phyloP scores from a whole-genome alignment of 2,888 invertebrate genomes.

The Amiota communis region DNA sequence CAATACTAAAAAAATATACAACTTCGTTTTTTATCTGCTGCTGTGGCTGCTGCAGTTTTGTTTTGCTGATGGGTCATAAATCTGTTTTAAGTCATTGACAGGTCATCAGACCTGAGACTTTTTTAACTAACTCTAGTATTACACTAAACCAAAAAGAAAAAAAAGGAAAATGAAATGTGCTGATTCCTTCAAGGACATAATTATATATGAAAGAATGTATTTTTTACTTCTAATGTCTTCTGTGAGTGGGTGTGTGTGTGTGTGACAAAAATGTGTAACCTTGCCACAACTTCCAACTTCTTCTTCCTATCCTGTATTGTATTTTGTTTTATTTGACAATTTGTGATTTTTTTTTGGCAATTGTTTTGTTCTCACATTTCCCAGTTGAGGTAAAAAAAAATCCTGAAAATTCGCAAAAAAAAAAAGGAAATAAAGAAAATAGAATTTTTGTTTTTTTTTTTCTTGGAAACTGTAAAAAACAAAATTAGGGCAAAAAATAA shows the following conservation, averaged over 20 bases:
- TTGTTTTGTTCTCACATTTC: slow-evolving; percentile 13
- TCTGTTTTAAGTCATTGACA: slow-evolving; percentile 39
- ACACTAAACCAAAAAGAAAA: not conserved
- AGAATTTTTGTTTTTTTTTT: slow-evolving; percentile 50
- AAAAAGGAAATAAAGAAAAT: not conserved
- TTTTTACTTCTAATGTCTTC: not conserved
- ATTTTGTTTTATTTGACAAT: no score
- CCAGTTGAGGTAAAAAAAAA: slow-evolving; percentile 21
- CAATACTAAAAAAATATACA: slow-evolving; percentile 31
- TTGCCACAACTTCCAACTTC: no score
- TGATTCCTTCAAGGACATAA: not conserved
- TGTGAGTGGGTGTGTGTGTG: not conserved
- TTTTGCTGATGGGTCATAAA: slow-evolving; percentile 49
- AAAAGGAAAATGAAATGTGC: no score
- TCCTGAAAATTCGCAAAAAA: slow-evolving; percentile 11
- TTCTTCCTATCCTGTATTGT: no score
- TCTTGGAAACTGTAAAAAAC: slow-evolving; percentile 62
- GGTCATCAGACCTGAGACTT: slow-evolving; percentile 28
- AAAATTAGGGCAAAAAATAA: slow-evolving; percentile 60
- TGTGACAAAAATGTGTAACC: not conserved
- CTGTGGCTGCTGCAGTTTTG: slow-evolving; percentile 39
- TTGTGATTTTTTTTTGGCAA: slow-evolving; percentile 25
- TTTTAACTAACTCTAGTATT: slow-evolving; percentile 1
- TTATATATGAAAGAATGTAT: not conserved
- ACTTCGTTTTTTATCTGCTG: slow-evolving; percentile 38